Evolutionary conservation across 2,888 invertebrate species (phyloP), one percentile per base, ranked within the genome.

Genomic region (Dastarcus helophoroides): DNA sequence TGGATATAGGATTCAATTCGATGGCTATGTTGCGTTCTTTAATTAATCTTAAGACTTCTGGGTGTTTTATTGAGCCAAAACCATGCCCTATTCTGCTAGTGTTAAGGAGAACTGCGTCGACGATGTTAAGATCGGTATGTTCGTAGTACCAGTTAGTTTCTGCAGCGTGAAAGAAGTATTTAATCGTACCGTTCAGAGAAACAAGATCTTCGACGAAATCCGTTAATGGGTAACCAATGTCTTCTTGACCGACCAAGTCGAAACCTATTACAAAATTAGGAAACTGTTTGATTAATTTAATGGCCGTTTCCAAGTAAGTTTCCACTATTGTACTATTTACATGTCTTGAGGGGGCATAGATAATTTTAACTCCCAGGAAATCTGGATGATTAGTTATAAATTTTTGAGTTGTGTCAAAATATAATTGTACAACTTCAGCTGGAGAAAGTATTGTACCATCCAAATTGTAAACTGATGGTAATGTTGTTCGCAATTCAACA

Each of bases 191-290:
- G n/a, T n/a, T n/a, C n/a, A n/a, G n/a, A n/a, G n/a, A n/a, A n/a
- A n/a, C n/a, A n/a, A n/a, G n/a, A n/a, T n/a, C n/a, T n/a, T n/a
- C n/a, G n/a, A n/a, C n/a, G 54, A 30, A 57, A 50, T 16, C 66
- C 17, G 64, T 54, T 1, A 85, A 53, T 0, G 84, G 77, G 21
- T 58, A 54, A 0, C 83, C 82, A 22, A 57, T 43, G 48, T 85
- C 85, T 52, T 86, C 85, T 51, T 82, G 79, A 0, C 83, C 84
- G 0, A 85, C 83, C 37, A 86, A 62, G 62, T 86, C 86, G 43
- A 85, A 85, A 3, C 86, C 86, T 15, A 75, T 78, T 13, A 85
- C 62, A 35, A 76, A 70, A 8, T 76, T 65, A 0, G 81, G 77
- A 35, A 39, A 47, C 8, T 22, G 11, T 16, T 14, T 3, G 19